A percentile compares a stretch with the other conserved stretches of the same genome.
Conservation (phyloP, 2,888 invertebrate species). For the Diarsia mendica region DNA sequence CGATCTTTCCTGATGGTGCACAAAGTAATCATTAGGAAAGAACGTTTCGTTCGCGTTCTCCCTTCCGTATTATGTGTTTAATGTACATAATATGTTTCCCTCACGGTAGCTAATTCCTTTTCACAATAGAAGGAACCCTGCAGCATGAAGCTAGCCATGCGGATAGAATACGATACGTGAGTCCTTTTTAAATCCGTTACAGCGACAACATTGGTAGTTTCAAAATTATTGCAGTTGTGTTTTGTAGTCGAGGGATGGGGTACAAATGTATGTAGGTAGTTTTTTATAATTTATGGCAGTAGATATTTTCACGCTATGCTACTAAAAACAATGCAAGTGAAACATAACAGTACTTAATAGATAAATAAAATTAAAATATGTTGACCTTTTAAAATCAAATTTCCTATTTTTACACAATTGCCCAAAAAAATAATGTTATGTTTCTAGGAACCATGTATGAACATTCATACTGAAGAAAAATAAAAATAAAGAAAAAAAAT, state of each 20-base stretch:
- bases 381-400: too few species aligned
- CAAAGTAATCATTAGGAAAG: too few species aligned
- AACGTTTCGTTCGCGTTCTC: too few species aligned
- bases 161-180: constrained; percentile 53
- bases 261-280: background rate
- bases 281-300: background rate
- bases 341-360: too few species aligned
- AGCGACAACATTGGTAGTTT: constrained; percentile 24
- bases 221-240: constrained; percentile 19
- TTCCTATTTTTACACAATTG: too few species aligned
- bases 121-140: constrained; percentile 31
- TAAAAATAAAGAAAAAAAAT: too few species aligned
- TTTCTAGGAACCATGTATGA: too few species aligned
- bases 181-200: constrained; percentile 45
- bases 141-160: constrained; percentile 46
- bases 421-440: too few species aligned
- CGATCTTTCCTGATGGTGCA: too few species aligned
- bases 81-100: constrained; percentile 31
- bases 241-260: background rate
- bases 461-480: too few species aligned
- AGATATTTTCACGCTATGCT: background rate
- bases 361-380: too few species aligned
- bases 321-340: too few species aligned
- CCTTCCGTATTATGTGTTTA: constrained; percentile 8
- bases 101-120: constrained; percentile 38